Conservation (phyloP, 2,797 vertebrate genomes). For the Sorex maritimensis region DNA sequence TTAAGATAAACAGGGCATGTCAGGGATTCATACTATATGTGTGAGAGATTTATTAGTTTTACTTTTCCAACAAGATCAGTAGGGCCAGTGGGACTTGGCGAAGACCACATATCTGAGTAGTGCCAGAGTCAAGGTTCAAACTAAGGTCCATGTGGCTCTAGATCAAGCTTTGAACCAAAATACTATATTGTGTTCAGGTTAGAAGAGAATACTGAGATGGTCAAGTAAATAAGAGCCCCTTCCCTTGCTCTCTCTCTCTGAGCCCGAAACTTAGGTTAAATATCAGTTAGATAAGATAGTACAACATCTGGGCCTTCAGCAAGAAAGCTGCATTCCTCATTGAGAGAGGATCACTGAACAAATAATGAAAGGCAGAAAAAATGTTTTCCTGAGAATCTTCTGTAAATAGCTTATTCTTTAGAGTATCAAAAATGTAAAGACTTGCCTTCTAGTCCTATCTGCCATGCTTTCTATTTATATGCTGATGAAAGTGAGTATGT, state of each 20-base stretch:
- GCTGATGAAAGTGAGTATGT: constrained; percentile 59
- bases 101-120: background rate
- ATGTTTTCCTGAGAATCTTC: constrained; percentile 34
- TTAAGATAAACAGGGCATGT: background rate
- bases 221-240: background rate
- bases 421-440: constrained; percentile 33
- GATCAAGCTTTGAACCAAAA: constrained; percentile 33
- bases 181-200: background rate
- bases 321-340: background rate
- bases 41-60: background rate
- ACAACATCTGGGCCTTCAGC: background rate
- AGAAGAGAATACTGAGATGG: background rate
- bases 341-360: constrained; percentile 20
- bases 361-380: background rate
- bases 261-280: background rate
- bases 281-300: constrained; percentile 9
- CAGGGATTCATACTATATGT: background rate
- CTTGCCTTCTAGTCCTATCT: constrained; percentile 12
- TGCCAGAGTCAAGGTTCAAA: constrained; percentile 24
- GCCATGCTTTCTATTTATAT: constrained; percentile 58
- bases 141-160: background rate
- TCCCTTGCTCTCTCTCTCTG: background rate
- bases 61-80: constrained; percentile 9
- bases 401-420: constrained; percentile 27
- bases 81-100: background rate